Percentiles rank a stretch among this genome's conserved stretches.
Evolutionary conservation across 2,797 vertebrate species (phyloP).

Genomic region (Mormyrops boulengeri): DNA sequence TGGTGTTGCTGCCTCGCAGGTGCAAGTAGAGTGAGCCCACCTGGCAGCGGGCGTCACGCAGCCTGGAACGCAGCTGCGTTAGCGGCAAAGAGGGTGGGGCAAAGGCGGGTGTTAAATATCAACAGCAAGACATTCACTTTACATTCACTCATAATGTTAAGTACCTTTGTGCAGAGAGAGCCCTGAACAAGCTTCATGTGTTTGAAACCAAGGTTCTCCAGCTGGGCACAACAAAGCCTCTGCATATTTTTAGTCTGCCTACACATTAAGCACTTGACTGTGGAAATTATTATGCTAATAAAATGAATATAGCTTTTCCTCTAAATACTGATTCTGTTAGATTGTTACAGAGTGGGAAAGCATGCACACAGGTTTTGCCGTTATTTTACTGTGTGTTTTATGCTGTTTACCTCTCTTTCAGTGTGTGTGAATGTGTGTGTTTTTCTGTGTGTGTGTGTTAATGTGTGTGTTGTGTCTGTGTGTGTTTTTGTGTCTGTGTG

Average conservation of each 20-base stretch:
- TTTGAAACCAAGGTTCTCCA: neutral
- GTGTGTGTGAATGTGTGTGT: neutral
- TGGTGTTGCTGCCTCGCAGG: slow-evolving; percentile 84
- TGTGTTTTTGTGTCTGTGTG: too few species aligned
- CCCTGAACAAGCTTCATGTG: neutral
- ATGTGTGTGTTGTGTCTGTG: neutral
- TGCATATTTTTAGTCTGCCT: neutral
- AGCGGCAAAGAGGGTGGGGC: neutral
- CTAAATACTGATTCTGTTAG: neutral
- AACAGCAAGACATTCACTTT: neutral
- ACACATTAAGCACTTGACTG: neutral
- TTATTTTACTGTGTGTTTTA: neutral
- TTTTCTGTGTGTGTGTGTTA: neutral
- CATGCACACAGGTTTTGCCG: neutral
- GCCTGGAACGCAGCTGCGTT: slow-evolving; percentile 80
- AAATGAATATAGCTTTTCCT: neutral
- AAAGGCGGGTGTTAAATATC: neutral
- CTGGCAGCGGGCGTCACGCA: slow-evolving; percentile 94
- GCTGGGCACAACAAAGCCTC: neutral
- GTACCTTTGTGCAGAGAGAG: neutral
- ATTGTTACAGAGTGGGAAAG: neutral
- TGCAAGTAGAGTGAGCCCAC: slow-evolving; percentile 89
- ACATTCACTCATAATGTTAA: neutral
- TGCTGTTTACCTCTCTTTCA: neutral
- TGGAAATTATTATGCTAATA: neutral